Conservation (phyloP, 1,140 invertebrate species). For the Drosophila azteca region DNA sequence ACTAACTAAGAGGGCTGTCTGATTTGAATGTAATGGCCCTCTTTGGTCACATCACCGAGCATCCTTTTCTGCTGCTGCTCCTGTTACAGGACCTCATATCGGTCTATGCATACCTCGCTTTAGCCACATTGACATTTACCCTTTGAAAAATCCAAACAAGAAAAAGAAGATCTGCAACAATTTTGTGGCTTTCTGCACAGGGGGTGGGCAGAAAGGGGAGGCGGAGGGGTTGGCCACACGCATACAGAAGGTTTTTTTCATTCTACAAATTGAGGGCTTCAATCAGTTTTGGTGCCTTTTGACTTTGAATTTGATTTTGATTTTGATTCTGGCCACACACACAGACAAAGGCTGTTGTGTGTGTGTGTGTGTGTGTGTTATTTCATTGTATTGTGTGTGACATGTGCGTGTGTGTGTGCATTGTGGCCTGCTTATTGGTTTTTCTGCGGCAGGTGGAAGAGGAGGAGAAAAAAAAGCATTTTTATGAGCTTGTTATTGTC, state of each 20-base stretch:
- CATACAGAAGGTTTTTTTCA: conserved; percentile 34
- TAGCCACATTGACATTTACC: conserved; percentile 6
- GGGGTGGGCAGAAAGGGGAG: too few species aligned
- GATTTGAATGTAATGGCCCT: conserved; percentile 79
- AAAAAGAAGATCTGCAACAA: conserved; percentile 34
- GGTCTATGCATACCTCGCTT: not conserved
- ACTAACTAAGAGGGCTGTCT: conserved; percentile 75
- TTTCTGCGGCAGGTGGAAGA: conserved; percentile 52
- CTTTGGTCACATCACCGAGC: conserved; percentile 27
- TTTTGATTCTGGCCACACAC: too few species aligned
- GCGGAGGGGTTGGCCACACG: conserved; percentile 2
- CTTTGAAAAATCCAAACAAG: conserved; percentile 38
- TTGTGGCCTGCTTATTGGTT: conserved; percentile 69
- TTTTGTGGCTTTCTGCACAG: conserved; percentile 39
- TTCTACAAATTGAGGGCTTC: conserved; percentile 47
- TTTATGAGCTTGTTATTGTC: conserved; percentile 79
- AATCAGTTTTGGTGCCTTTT: conserved; percentile 67
- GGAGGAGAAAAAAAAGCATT: conserved; percentile 23
- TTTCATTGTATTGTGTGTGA: conserved; percentile 1
- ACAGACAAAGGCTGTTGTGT: too few species aligned
- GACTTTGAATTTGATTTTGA: conserved; percentile 47
- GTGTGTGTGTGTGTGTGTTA: conserved; percentile 1
- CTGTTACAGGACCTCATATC: not conserved
- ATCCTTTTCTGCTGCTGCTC: not conserved
- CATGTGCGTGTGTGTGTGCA: conserved; percentile 24